These are phyloP conservation scores for Miltochrista miniata DNA, from an alignment of 2,888 invertebrate genomes.

Conservation along the genomic window DNA sequence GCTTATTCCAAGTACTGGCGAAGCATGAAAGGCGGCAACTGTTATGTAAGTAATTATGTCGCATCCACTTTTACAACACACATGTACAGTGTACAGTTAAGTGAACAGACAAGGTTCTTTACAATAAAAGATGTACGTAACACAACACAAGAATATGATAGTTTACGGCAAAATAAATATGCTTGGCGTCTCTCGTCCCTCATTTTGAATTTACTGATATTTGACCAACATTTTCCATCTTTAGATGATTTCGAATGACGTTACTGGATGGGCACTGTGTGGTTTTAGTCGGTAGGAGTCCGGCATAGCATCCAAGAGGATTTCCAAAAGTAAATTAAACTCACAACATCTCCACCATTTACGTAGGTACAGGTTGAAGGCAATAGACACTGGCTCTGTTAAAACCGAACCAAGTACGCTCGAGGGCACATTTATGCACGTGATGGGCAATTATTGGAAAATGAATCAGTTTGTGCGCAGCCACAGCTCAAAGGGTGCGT, in stretches of 20 bases:
- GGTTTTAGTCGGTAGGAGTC: too few species aligned
- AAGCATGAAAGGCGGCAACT: constrained; percentile 17
- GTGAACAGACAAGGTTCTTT: neutral
- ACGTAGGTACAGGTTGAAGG: too few species aligned
- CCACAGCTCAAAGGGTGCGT: constrained; percentile 30
- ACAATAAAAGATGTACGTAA: neutral
- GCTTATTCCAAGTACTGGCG: constrained; percentile 23
- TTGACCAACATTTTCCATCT: too few species aligned
- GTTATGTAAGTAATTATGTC: constrained; percentile 6
- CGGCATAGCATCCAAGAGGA: too few species aligned
- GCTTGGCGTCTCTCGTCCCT: too few species aligned
- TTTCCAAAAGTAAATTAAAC: too few species aligned
- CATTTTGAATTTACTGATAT: too few species aligned
- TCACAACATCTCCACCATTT: too few species aligned
- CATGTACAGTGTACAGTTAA: neutral
- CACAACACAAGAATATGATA: neutral
- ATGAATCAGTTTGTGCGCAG: constrained; percentile 29
- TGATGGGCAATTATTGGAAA: constrained; percentile 45
- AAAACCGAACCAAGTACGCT: constrained; percentile 15
- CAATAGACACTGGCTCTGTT: neutral
- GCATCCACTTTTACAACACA: neutral
- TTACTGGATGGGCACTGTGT: too few species aligned
- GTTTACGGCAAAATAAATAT: too few species aligned
- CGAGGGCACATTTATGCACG: constrained; percentile 29
- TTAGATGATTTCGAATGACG: too few species aligned